Conservation (phyloP, 2,797 vertebrate species). For the Ficedula albicollis region DNA sequence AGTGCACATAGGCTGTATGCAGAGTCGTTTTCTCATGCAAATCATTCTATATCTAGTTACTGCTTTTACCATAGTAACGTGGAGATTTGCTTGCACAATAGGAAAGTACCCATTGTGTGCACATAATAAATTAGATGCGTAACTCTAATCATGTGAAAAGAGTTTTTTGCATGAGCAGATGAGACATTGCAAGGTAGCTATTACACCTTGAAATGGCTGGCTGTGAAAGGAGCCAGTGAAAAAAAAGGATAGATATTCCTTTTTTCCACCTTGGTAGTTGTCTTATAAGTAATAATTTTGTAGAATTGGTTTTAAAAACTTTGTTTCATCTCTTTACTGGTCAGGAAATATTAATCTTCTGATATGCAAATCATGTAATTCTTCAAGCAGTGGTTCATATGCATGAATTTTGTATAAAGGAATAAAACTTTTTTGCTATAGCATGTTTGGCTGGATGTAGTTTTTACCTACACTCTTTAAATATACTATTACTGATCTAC, state of each 20-base stretch:
- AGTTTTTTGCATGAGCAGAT: neutral
- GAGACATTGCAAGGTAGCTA: neutral
- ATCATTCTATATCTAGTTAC: neutral
- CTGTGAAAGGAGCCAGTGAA: neutral
- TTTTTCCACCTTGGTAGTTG: neutral
- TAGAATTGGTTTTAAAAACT: neutral
- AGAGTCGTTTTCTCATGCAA: neutral
- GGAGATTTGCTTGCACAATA: neutral
- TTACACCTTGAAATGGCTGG: neutral
- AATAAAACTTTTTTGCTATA: neutral
- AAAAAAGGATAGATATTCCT: neutral
- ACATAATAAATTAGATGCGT: neutral
- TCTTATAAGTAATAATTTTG: neutral
- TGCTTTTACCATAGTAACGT: neutral
- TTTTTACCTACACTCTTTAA: neutral
- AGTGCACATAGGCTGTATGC: neutral
- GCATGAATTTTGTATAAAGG: neutral
- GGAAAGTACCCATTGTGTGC: neutral
- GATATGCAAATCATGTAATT: neutral
- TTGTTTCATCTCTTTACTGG: neutral
- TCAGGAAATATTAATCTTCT: neutral
- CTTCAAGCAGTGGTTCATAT: neutral
- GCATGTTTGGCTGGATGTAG: neutral
- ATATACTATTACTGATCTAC: neutral
- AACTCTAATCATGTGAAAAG: neutral